Evolutionary conservation across 2,797 vertebrate species (phyloP).

Genomic region (Gambusia yucatana): DNA sequence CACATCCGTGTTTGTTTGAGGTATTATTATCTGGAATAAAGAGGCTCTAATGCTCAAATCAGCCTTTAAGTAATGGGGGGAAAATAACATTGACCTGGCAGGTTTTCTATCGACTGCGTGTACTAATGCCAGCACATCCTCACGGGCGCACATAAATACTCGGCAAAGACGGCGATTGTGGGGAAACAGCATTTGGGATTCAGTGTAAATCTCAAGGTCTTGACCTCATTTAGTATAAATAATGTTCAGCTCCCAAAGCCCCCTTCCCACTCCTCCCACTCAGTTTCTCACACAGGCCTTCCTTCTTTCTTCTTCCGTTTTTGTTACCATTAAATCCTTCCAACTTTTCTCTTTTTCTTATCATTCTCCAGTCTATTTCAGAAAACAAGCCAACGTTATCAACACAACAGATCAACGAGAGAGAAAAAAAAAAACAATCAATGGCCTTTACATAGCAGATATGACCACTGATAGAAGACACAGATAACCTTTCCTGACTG

Average conservation of each 20-base stretch:
- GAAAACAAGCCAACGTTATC: conserved; percentile 29
- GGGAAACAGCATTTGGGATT: conserved; percentile 78
- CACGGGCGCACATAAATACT: conserved; percentile 26
- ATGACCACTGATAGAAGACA: conserved; percentile 21
- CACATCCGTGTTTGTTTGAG: conserved; percentile 26
- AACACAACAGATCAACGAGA: conserved; percentile 16
- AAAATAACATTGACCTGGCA: conserved; percentile 58
- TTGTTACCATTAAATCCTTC: neutral
- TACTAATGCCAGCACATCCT: conserved; percentile 27
- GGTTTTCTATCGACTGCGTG: conserved; percentile 51
- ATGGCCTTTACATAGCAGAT: conserved; percentile 40
- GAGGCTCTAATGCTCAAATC: conserved; percentile 41
- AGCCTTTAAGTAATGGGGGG: conserved; percentile 34
- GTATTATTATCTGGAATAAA: conserved; percentile 30
- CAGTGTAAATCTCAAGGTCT: conserved; percentile 78
- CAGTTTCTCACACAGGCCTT: conserved; percentile 25
- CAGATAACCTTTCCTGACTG: conserved; percentile 20
- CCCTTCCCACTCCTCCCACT: conserved; percentile 33
- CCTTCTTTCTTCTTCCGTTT: conserved; percentile 16
- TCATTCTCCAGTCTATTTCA: conserved; percentile 10
- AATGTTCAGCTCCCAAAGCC: conserved; percentile 75
- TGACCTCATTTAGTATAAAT: conserved; percentile 81
- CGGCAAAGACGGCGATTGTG: conserved; percentile 53
- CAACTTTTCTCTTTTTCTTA: conserved; percentile 1
- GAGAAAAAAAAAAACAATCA: conserved; percentile 43